Conservation (phyloP, 2,888 invertebrate species). For the Leistus spinibarbis region DNA sequence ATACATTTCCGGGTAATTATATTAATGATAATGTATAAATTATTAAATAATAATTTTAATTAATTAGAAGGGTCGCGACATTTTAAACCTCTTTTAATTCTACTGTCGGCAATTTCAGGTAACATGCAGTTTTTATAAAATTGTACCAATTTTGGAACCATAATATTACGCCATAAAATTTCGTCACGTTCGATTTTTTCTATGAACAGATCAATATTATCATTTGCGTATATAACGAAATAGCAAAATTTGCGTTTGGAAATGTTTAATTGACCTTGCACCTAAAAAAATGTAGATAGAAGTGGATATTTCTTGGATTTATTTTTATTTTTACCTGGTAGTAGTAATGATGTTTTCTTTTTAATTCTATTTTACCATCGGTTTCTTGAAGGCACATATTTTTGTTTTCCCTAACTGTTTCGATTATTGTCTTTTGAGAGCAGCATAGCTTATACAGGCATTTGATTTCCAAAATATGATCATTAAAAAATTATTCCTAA, state of each 20-base stretch:
- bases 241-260: constrained; percentile 6
- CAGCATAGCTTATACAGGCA: background rate
- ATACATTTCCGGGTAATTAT: too few relatives aligned
- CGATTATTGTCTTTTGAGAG: background rate
- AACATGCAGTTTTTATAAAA: constrained; percentile 4
- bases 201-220: background rate
- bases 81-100: constrained; percentile 6
- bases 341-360: constrained; percentile 3
- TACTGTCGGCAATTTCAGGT: constrained; percentile 6
- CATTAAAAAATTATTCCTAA: constrained; percentile 9
- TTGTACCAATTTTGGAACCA: background rate
- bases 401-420: background rate
- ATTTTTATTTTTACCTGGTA: background rate
- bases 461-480: background rate
- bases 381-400: background rate
- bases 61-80: too few relatives aligned
- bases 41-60: too few relatives aligned
- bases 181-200: background rate
- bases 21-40: too few relatives aligned
- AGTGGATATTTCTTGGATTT: background rate
- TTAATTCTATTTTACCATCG: constrained; percentile 1
- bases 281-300: background rate
- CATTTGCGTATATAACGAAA: background rate
- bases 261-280: constrained; percentile 11
- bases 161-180: background rate